These are phyloP conservation scores for Archips xylosteana DNA, from an alignment of 2,888 invertebrate genomes.

Conservation along the genomic window DNA sequence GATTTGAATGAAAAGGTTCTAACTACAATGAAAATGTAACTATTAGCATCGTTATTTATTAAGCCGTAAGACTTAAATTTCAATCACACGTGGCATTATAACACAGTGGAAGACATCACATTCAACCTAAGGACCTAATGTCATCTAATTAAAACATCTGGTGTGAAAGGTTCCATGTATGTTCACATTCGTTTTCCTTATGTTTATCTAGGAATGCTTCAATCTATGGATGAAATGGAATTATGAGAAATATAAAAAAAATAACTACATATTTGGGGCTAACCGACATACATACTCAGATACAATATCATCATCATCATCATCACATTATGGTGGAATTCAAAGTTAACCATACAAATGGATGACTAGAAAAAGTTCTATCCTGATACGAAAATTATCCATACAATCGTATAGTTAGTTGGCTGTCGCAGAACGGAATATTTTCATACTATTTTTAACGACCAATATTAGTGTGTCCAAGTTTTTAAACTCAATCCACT, in stretches of 20 bases:
- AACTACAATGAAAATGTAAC: slow-evolving; percentile 44
- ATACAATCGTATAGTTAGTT: too few relatives aligned
- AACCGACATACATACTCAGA: not conserved
- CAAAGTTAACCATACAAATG: too few relatives aligned
- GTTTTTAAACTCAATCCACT: too few relatives aligned
- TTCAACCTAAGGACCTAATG: slow-evolving; percentile 4
- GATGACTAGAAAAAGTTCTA: too few relatives aligned
- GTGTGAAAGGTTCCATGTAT: not conserved
- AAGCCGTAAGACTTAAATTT: slow-evolving; percentile 8
- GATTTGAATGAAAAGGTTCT: slow-evolving; percentile 9
- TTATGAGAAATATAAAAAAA: not conserved
- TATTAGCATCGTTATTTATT: slow-evolving; percentile 17
- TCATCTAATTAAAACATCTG: not conserved
- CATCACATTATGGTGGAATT: too few relatives aligned
- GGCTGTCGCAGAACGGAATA: too few relatives aligned
- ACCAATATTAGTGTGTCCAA: too few relatives aligned
- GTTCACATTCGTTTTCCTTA: not conserved
- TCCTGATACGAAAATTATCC: too few relatives aligned
- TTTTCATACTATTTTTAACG: too few relatives aligned
- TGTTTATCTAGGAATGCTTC: not conserved
- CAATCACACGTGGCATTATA: slow-evolving; percentile 5
- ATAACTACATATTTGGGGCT: not conserved
- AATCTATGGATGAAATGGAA: not conserved
- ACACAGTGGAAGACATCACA: slow-evolving; percentile 43
- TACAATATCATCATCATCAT: not conserved